Evolutionary conservation across 1,140 invertebrate genomes (phyloP).

Genomic region (Bursaphelenchus mucronatus): DNA sequence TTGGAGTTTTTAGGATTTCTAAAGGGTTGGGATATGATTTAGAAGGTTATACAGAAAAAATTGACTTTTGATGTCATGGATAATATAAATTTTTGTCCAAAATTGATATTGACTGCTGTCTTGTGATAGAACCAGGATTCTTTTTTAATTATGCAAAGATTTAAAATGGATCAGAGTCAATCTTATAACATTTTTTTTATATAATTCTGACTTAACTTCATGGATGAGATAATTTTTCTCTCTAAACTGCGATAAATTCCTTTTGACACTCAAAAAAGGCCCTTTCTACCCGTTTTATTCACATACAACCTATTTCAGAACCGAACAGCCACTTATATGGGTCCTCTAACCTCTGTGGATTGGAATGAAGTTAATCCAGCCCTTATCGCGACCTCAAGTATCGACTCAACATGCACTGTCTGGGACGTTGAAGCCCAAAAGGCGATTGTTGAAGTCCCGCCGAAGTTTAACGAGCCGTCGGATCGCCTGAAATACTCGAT

Average conservation of each 20-base stretch:
- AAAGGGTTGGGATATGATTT: conserved; percentile 1
- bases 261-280: no score
- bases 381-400: not conserved
- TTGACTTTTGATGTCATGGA: not conserved
- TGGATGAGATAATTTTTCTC: no score
- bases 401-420: conserved; percentile 16
- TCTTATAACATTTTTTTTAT: no score
- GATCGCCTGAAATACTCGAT: conserved; percentile 15
- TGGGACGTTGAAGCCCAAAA: conserved; percentile 11
- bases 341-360: conserved; percentile 66
- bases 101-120: no score
- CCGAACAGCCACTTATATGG: conserved; percentile 72
- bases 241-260: no score
- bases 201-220: no score
- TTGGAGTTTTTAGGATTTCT: conserved; percentile 21
- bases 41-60: not conserved
- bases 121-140: no score
- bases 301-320: conserved; percentile 4
- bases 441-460: conserved; percentile 13
- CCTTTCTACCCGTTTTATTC: not conserved
- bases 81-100: no score
- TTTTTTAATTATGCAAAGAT: no score
- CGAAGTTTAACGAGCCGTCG: not conserved
- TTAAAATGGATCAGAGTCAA: not conserved
- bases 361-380: conserved; percentile 13